phyloP scores from a whole-genome alignment of 2,888 invertebrate genomes.

The Fabriciana adippe region DNA sequence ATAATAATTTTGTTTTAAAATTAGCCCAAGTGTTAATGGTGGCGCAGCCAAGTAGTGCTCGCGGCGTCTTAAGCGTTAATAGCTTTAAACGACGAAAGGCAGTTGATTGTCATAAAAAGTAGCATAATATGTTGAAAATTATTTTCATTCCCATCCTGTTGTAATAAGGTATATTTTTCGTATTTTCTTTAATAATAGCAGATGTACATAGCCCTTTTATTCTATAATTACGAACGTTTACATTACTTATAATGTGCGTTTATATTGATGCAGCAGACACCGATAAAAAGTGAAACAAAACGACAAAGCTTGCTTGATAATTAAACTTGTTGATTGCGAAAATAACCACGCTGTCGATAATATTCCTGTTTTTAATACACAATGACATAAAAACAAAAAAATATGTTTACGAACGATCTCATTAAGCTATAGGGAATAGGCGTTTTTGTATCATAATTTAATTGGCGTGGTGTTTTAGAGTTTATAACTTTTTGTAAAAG shows the following conservation, averaged over 20 bases:
- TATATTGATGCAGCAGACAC: constrained; percentile 67
- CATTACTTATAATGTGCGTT: constrained; percentile 60
- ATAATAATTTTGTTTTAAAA: constrained; percentile 41
- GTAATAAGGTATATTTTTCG: constrained; percentile 19
- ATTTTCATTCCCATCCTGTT: constrained; percentile 27
- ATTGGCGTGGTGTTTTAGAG: too few species aligned
- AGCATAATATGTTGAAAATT: constrained; percentile 20
- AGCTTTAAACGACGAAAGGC: constrained; percentile 53
- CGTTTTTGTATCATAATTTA: too few species aligned
- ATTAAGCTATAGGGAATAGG: background rate
- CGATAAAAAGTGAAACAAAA: constrained; percentile 57
- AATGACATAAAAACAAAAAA: constrained; percentile 10
- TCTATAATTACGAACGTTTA: constrained; percentile 61
- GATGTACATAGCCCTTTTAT: constrained; percentile 64
- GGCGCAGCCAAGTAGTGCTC: constrained; percentile 36
- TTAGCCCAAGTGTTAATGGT: constrained; percentile 36
- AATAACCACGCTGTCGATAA: constrained; percentile 19
- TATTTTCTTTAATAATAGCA: constrained; percentile 44
- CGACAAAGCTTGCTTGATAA: constrained; percentile 51
- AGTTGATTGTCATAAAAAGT: constrained; percentile 59
- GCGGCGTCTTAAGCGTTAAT: constrained; percentile 49
- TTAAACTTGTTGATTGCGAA: constrained; percentile 51
- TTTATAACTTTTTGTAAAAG: too few species aligned
- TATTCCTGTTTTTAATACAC: constrained; percentile 13
- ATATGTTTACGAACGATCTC: background rate